Evolutionary conservation across 2,797 vertebrate genomes (phyloP), one percentile per base, ranked within the genome.

Genomic region (Acipenser transmontanus): DNA sequence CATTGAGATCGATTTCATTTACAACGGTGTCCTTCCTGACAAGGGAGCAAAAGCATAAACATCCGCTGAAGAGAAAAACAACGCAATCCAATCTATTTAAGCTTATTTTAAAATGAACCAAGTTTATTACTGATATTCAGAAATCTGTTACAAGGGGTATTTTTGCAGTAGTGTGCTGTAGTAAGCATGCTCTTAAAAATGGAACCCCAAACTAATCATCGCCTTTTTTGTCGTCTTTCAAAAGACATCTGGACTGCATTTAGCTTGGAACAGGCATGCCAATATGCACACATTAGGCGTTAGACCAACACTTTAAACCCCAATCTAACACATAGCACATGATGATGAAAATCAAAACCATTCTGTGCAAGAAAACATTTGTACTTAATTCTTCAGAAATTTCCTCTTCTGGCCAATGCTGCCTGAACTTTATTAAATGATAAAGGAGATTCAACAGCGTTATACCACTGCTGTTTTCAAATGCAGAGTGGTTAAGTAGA

Each of bases 171-270:
- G 34, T 34, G 34, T 34, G 34, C 34, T 34, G 4, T 34, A 34
- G 34, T 34, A 34, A 34, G 4, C 4, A 34, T 34, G 34, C 84
- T 83, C 49, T 74, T 75, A 75, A 84, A 76, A 66, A 57, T 14
- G 14, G 8, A 64, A 76, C 75, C 65, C 77, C 69, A 76, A 47
- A 70, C 13, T 62, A 76, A 76, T 81, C 78, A 69, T 78, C 69
- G 59, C 59, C 72, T 73, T 75, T 81, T 75, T 74, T 79, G 78
- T 85, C 76, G 71, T 76, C 71, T 71, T 57, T 51, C 50, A 66
- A 71, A 68, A 77, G 70, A 87, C 89, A 91, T 91, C 87, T 90
- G 88, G 87, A 72, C 76, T 71, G 81, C 81, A 87, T 85, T 87
- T 80, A 62, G 76, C 68, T 59, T 69, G 76, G 72, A 71, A 69